These are phyloP conservation scores for Salvelinus alpinus DNA, from an alignment of 2,113 vertebrate genomes.

Conservation along the genomic window DNA sequence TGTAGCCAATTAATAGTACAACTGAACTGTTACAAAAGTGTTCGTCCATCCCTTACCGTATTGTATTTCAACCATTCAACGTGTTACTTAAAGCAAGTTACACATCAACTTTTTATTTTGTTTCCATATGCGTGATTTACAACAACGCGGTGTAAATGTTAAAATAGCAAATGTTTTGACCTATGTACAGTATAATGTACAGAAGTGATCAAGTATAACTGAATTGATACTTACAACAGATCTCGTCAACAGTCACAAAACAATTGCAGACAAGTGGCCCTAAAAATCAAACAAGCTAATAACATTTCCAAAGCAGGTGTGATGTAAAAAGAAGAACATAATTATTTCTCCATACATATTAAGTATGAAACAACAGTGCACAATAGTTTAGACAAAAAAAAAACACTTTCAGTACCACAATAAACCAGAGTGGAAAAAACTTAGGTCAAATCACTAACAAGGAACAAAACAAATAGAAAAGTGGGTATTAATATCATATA, in stretches of 20 bases:
- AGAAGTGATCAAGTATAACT: not conserved
- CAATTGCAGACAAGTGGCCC: not conserved
- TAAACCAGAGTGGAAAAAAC: not conserved
- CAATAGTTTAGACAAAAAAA: not conserved
- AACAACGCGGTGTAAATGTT: not conserved
- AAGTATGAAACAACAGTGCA: not conserved
- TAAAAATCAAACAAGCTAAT: not conserved
- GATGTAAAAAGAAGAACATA: not conserved
- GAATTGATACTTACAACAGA: not conserved
- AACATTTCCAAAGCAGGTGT: not conserved
- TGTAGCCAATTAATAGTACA: too few species aligned
- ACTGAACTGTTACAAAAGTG: too few species aligned
- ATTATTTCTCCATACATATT: not conserved
- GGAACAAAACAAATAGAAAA: not conserved
- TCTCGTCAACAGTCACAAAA: not conserved
- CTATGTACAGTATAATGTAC: constrained; percentile 6
- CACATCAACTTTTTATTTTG: constrained; percentile 33
- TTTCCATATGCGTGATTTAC: not conserved
- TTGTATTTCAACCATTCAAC: constrained; percentile 1
- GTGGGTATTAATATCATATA: not conserved
- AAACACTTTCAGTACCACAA: not conserved
- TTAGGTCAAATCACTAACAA: not conserved
- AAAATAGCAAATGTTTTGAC: not conserved
- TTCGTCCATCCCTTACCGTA: not conserved
- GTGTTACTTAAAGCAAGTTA: not conserved